Percentiles rank a stretch among this genome's conserved stretches.
Conservation (phyloP, 2,888 invertebrate genomes). For the Polydrusus tereticollis region DNA sequence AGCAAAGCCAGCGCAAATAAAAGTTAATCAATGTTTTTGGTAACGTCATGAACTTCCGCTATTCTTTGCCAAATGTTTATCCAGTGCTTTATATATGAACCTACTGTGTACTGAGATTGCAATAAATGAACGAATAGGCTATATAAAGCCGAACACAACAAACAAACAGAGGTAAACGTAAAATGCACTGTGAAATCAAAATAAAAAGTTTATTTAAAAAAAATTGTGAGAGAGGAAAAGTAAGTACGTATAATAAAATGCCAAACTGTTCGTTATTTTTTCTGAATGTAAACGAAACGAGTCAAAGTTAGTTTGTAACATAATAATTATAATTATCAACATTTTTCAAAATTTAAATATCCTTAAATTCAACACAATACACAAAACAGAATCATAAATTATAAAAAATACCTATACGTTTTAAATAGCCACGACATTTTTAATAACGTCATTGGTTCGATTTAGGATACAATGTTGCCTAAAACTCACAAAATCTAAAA, state of each 20-base stretch:
- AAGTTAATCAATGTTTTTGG: neutral
- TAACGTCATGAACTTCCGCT: neutral
- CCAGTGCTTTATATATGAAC: neutral
- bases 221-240: neutral
- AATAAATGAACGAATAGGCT: neutral
- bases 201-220: neutral
- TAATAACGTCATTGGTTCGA: no score
- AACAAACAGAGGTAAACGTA: neutral
- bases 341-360: no score
- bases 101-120: neutral
- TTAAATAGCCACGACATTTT: no score
- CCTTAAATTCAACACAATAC: no score
- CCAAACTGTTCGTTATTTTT: no score
- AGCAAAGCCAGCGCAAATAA: neutral
- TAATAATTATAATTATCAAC: no score
- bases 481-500: no score
- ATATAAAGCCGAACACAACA: neutral
- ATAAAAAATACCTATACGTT: no score
- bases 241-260: neutral
- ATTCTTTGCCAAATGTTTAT: neutral
- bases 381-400: no score
- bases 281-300: no score
- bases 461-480: no score
- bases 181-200: neutral
- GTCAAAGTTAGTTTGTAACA: no score